Evolutionary conservation across 2,888 invertebrate genomes (phyloP).

Genomic region (Scaptomyza parva): DNA sequence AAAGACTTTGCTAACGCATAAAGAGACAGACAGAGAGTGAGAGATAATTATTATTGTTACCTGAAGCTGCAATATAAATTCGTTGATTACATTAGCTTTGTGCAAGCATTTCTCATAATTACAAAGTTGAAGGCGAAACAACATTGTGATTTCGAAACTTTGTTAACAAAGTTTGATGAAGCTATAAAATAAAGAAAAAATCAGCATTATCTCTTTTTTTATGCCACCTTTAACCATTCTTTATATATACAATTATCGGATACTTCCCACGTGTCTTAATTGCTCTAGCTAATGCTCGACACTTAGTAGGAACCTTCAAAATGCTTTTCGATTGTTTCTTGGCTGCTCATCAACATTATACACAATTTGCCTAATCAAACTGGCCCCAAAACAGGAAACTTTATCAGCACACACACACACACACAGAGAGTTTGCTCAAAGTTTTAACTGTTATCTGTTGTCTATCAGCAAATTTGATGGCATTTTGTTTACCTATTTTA

Average conservation of each 20-base stretch:
- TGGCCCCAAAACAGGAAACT: conserved; percentile 42
- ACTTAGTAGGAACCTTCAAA: conserved; percentile 52
- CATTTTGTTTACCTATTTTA: conserved; percentile 79
- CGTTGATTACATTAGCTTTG: background rate
- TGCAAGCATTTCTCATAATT: background rate
- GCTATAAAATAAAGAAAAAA: too few relatives aligned
- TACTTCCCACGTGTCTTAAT: conserved; percentile 40
- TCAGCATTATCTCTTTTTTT: too few relatives aligned
- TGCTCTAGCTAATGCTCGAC: conserved; percentile 45
- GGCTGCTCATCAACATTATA: conserved; percentile 50
- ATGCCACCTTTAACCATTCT: too few relatives aligned
- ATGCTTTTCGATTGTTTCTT: conserved; percentile 36
- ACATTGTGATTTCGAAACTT: background rate
- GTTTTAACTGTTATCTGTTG: conserved; percentile 79
- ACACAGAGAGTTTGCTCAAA: conserved; percentile 62
- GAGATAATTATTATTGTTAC: too few relatives aligned
- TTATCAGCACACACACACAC: conserved; percentile 21
- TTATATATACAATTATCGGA: conserved; percentile 17
- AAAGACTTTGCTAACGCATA: background rate
- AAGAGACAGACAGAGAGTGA: background rate
- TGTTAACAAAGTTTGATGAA: background rate
- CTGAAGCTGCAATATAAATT: conserved; percentile 2
- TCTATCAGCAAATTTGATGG: conserved; percentile 80
- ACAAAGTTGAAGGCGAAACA: background rate
- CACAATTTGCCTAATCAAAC: conserved; percentile 69